phyloP scores from a whole-genome alignment of 2,888 invertebrate genomes.

The Agrenia bidenticulata region DNA sequence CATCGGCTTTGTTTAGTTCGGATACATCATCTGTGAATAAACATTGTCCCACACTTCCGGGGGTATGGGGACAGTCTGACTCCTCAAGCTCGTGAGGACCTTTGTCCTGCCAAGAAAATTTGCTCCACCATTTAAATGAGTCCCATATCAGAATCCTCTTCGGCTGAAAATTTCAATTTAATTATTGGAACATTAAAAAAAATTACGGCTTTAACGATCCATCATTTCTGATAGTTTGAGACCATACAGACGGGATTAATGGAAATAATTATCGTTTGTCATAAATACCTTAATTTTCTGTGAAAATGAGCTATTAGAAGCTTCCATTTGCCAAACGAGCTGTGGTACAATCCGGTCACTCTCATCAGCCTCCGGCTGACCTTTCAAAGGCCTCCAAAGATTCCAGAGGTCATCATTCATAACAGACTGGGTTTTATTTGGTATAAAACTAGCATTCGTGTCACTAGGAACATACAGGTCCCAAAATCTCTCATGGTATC shows the following conservation, averaged over 20 bases:
- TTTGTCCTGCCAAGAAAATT: constrained; percentile 25
- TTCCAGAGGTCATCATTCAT: constrained; percentile 7
- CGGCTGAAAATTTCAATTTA: too few relatives aligned
- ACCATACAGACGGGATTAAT: too few relatives aligned
- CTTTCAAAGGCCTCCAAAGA: constrained; percentile 35
- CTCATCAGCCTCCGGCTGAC: constrained; percentile 20
- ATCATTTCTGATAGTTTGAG: neutral
- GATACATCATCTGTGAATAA: constrained; percentile 30
- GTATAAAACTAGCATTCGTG: neutral
- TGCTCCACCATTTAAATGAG: constrained; percentile 43
- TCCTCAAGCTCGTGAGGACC: constrained; percentile 23
- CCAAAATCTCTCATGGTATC: constrained; percentile 33
- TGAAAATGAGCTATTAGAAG: constrained; percentile 16
- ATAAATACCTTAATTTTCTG: neutral
- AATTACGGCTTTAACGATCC: too few relatives aligned
- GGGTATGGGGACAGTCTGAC: constrained; percentile 34
- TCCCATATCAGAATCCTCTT: constrained; percentile 41
- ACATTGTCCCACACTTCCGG: constrained; percentile 33
- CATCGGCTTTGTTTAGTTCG: constrained; percentile 30
- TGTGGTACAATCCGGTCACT: constrained; percentile 40
- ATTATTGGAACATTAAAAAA: too few relatives aligned
- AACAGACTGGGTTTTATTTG: neutral
- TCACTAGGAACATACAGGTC: constrained; percentile 20
- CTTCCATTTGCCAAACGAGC: constrained; percentile 46
- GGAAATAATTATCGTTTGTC: too few relatives aligned